phyloP scores from a whole-genome alignment of 2,888 invertebrate species.

The Resseliella maxima region DNA sequence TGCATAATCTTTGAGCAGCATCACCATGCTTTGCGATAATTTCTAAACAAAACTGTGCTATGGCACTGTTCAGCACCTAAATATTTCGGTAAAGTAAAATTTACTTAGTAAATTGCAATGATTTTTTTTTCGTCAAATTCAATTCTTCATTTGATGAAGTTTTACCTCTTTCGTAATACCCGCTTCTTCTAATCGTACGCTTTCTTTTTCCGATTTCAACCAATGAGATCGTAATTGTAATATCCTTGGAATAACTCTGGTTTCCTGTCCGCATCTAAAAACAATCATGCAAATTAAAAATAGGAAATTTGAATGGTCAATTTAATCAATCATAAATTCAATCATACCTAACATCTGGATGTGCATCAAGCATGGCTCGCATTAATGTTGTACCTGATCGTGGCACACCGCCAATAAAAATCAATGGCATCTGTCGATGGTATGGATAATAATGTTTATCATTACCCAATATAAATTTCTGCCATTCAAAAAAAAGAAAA shows the following conservation, averaged over 20 bases:
- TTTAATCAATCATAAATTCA: not conserved
- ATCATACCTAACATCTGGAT: constrained; percentile 87
- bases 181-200: constrained; percentile 89
- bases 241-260: constrained; percentile 94
- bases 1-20: constrained; percentile 93
- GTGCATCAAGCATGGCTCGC: constrained; percentile 98
- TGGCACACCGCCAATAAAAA: constrained; percentile 98
- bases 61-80: constrained; percentile 86
- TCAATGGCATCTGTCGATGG: constrained; percentile 90
- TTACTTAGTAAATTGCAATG: not conserved
- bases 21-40: constrained; percentile 97
- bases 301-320: not conserved
- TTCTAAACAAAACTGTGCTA: constrained; percentile 96
- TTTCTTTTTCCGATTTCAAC: constrained; percentile 94
- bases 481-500: constrained; percentile 63
- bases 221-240: constrained; percentile 95
- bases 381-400: constrained; percentile 97
- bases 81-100: constrained; percentile 68
- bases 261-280: constrained; percentile 93
- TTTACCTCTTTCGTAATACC: constrained; percentile 86
- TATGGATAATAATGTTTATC: constrained; percentile 78
- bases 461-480: constrained; percentile 74
- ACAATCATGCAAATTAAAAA: constrained; percentile 56
- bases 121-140: not conserved
- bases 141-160: no score